Evolutionary conservation across 2,797 vertebrate species (phyloP).

Genomic region (Rhinophrynus dorsalis): DNA sequence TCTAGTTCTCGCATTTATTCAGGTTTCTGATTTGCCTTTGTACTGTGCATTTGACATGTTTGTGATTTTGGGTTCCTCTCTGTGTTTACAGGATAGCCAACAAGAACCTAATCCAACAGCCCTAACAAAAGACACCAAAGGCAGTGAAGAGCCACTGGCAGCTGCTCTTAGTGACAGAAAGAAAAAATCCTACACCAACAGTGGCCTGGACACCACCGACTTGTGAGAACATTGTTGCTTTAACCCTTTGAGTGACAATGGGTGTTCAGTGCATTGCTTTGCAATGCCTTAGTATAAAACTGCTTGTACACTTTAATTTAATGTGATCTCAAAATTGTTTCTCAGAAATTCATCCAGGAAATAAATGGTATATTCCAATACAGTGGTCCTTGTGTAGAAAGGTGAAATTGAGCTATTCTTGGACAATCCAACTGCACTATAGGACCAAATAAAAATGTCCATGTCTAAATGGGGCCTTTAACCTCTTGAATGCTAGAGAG

Average conservation of each 20-base stretch:
- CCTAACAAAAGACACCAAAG: background rate
- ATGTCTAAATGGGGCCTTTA: too few relatives aligned
- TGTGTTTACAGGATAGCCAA: constrained; percentile 2
- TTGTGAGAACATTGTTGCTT: constrained; percentile 68
- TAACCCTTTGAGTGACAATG: too few relatives aligned
- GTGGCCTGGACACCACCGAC: constrained; percentile 76
- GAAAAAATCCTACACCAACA: constrained; percentile 60
- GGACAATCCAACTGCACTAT: too few relatives aligned
- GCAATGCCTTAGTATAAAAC: background rate
- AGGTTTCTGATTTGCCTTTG: background rate
- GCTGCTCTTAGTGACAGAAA: constrained; percentile 66
- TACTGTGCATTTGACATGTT: background rate
- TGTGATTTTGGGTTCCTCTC: background rate
- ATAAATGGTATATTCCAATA: too few relatives aligned
- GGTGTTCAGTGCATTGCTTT: background rate
- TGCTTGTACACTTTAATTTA: background rate
- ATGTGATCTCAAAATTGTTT: background rate
- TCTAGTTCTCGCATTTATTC: background rate
- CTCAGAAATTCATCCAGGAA: too few relatives aligned
- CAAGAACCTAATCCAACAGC: accelerated
- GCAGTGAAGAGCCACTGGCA: constrained; percentile 67
- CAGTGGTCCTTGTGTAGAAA: too few relatives aligned
- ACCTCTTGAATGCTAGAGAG: too few relatives aligned
- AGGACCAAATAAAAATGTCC: too few relatives aligned
- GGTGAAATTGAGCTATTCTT: too few relatives aligned